These are phyloP conservation scores for Mycogona germanica DNA, from an alignment of 2,888 invertebrate species.

Conservation along the genomic window DNA sequence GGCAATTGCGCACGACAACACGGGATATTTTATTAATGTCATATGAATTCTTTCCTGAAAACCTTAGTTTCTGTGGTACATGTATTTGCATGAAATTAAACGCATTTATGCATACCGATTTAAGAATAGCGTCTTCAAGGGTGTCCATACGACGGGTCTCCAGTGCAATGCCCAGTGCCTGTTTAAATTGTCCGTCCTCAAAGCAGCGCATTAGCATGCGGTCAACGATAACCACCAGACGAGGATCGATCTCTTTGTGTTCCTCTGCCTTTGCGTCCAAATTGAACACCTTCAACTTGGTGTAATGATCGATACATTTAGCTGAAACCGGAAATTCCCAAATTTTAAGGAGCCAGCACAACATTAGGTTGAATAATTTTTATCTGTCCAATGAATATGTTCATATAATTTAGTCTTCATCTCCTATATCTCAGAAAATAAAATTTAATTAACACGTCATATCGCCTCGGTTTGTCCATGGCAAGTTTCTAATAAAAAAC, in stretches of 20 bases:
- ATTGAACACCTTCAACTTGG: constrained; percentile 58
- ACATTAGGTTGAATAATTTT: not conserved
- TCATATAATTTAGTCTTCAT: too few species aligned
- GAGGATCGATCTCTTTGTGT: constrained; percentile 33
- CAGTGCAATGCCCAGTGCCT: constrained; percentile 89
- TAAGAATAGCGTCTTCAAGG: constrained; percentile 80
- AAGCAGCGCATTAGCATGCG: constrained; percentile 95
- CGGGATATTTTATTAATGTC: too few species aligned
- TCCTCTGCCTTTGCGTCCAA: constrained; percentile 54
- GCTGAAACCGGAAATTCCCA: constrained; percentile 44
- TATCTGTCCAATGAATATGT: too few species aligned
- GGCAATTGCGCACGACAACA: too few species aligned
- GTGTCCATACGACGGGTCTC: constrained; percentile 97
- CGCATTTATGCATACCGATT: constrained; percentile 53
- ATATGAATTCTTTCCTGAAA: too few species aligned
- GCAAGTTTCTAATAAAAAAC: too few species aligned
- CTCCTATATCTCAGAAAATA: too few species aligned
- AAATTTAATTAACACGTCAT: not conserved
- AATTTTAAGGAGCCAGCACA: not conserved
- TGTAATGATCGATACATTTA: constrained; percentile 95
- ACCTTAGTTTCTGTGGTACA: too few species aligned
- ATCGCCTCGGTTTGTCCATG: too few species aligned
- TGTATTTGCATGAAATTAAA: too few species aligned
- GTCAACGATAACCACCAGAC: constrained; percentile 83
- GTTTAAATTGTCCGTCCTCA: constrained; percentile 86